A percentile compares a stretch with the other conserved stretches of the same genome.
Conservation (phyloP, 2,888 invertebrate genomes). For the Yponomeuta sedellus region DNA sequence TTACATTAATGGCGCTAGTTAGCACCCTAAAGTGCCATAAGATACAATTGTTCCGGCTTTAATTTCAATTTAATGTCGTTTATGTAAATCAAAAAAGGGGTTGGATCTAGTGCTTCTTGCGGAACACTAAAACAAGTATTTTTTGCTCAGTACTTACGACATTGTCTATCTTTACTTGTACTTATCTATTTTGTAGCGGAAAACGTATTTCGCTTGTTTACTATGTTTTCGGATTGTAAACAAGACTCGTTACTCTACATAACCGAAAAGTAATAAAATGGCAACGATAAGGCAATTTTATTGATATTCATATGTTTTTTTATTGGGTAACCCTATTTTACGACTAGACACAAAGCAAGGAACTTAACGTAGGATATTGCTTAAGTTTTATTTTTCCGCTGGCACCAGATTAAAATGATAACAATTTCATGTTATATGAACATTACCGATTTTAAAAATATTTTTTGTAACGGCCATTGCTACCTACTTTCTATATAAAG, state of each 20-base stretch:
- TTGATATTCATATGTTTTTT: slow-evolving; percentile 34
- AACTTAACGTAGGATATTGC: background rate
- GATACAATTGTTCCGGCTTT: too few species aligned
- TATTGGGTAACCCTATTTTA: background rate
- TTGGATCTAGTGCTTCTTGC: too few species aligned
- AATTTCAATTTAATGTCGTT: too few species aligned
- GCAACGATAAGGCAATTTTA: slow-evolving; percentile 42
- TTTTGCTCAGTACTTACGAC: too few species aligned
- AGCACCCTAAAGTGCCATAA: too few species aligned
- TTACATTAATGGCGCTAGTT: too few species aligned
- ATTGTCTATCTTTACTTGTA: too few species aligned
- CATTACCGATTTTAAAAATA: background rate
- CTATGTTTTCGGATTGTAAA: background rate
- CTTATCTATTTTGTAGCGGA: background rate
- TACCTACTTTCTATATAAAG: too few species aligned
- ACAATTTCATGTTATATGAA: background rate
- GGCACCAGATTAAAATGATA: background rate
- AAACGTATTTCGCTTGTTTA: background rate
- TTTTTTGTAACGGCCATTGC: background rate
- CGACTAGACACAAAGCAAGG: background rate
- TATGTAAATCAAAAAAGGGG: too few species aligned
- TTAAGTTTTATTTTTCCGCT: background rate
- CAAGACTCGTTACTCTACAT: background rate
- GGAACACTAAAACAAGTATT: too few species aligned
- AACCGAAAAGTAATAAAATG: slow-evolving; percentile 17